Evolutionary conservation across 2,888 invertebrate species (phyloP).

Genomic region (Pyrrhia umbra): DNA sequence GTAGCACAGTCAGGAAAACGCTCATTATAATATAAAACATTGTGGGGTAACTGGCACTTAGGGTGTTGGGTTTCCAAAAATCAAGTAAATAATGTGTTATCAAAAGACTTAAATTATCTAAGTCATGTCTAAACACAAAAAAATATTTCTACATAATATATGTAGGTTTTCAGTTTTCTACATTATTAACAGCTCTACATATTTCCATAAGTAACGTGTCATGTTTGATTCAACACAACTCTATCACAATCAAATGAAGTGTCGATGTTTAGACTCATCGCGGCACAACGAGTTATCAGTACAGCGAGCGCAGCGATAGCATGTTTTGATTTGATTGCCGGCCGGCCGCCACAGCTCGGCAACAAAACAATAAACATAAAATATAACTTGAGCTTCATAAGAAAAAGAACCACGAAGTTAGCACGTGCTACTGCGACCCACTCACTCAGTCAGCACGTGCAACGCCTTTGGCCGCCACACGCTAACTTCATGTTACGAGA

Average conservation of each 20-base stretch:
- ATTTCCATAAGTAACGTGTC: conserved; percentile 5
- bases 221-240: conserved; percentile 37
- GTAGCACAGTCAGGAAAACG: background rate
- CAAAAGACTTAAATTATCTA: conserved; percentile 2
- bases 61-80: background rate
- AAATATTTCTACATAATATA: too few species aligned
- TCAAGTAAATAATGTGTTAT: background rate
- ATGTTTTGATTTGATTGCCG: conserved; percentile 64
- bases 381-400: conserved; percentile 59
- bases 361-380: conserved; percentile 64
- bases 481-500: conserved; percentile 51
- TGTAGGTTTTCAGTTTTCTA: too few species aligned
- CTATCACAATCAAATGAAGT: conserved; percentile 39
- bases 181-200: background rate
- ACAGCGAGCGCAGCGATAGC: conserved; percentile 58
- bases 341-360: conserved; percentile 61
- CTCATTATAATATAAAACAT: background rate
- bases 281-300: conserved; percentile 61
- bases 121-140: background rate
- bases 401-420: conserved; percentile 72
- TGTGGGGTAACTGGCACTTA: too few species aligned
- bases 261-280: conserved; percentile 50
- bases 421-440: conserved; percentile 72
- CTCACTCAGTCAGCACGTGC: conserved; percentile 76
- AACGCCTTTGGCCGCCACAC: conserved; percentile 44